Percentiles rank a stretch among this genome's conserved stretches.
Evolutionary conservation across 2,888 invertebrate genomes (phyloP).

Genomic region (Suillia variegata): DNA sequence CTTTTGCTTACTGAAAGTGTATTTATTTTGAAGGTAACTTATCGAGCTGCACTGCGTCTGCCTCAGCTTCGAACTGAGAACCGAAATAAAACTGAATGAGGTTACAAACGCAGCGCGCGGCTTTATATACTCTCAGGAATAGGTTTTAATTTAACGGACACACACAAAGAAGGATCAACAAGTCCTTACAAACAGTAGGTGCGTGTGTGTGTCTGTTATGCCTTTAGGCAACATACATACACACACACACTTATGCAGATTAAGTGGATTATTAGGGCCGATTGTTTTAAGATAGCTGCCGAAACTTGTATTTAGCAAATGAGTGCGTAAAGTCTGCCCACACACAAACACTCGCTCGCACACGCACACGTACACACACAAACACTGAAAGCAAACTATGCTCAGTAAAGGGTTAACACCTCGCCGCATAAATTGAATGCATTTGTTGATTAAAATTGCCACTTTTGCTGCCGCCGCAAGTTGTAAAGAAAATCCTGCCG

Average conservation of each 20-base stretch:
- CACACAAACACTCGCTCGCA: constrained; percentile 9
- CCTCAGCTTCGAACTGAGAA: neutral
- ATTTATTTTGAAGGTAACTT: too few species aligned
- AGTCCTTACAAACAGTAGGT: constrained; percentile 4
- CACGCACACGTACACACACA: constrained; percentile 24
- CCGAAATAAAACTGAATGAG: neutral
- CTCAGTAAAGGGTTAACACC: constrained; percentile 19
- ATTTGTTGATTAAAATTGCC: constrained; percentile 61
- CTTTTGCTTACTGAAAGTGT: too few species aligned
- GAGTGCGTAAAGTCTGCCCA: constrained; percentile 6
- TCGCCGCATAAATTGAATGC: constrained; percentile 55
- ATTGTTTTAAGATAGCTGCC: constrained; percentile 46
- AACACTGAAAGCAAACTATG: constrained; percentile 19
- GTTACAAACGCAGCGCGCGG: neutral
- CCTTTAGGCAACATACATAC: constrained; percentile 16
- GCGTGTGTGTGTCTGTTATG: constrained; percentile 14
- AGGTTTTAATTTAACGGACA: neutral
- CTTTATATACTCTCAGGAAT: constrained; percentile 10
- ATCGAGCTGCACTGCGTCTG: too few species aligned
- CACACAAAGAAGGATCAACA: constrained; percentile 4
- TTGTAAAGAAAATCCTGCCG: too few species aligned
- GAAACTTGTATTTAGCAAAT: constrained; percentile 39
- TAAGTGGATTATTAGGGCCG: constrained; percentile 57
- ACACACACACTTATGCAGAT: constrained; percentile 44
- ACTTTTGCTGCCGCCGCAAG: constrained; percentile 28